These are phyloP conservation scores for Chrysina gloriosa DNA, from an alignment of 2,888 invertebrate species.

Conservation along the genomic window DNA sequence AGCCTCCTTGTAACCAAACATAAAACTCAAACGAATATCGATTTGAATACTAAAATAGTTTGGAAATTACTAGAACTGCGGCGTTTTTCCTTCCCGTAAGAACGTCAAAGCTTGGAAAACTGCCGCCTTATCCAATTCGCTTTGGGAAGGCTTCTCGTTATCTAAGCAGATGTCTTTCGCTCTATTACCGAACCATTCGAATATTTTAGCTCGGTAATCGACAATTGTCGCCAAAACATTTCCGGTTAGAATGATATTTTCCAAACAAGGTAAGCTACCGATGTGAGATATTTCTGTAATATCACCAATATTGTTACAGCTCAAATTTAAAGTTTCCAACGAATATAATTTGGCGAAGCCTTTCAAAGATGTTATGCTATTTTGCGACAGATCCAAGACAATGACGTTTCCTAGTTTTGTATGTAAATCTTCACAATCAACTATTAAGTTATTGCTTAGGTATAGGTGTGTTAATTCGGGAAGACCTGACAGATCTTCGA, in stretches of 20 bases:
- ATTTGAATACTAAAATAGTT: no score
- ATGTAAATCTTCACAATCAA: slow-evolving; percentile 80
- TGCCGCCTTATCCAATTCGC: slow-evolving; percentile 92
- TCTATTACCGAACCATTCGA: slow-evolving; percentile 87
- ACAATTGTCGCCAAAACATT: slow-evolving; percentile 88
- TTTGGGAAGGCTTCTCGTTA: slow-evolving; percentile 86
- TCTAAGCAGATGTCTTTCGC: slow-evolving; percentile 88
- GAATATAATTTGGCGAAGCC: slow-evolving; percentile 88
- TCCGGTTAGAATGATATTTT: slow-evolving; percentile 86
- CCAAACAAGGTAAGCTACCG: slow-evolving; percentile 85
- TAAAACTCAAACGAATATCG: no score
- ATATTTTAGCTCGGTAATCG: slow-evolving; percentile 91
- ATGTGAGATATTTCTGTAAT: slow-evolving; percentile 85
- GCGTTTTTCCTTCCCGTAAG: slow-evolving; percentile 75
- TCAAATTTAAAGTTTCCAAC: slow-evolving; percentile 85
- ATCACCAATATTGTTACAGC: slow-evolving; percentile 84
- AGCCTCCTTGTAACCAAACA: no score
- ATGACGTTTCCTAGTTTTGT: slow-evolving; percentile 89
- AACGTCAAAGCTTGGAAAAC: slow-evolving; percentile 88
- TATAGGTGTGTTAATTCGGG: slow-evolving; percentile 82
- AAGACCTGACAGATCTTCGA: slow-evolving; percentile 82
- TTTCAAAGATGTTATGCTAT: slow-evolving; percentile 77
- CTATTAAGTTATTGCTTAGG: slow-evolving; percentile 83
- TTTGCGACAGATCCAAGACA: slow-evolving; percentile 87
- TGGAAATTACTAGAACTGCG: slow-evolving; percentile 66